Evolutionary conservation across 2,888 invertebrate genomes (phyloP).

Genomic region (Abrostola triplasia): DNA sequence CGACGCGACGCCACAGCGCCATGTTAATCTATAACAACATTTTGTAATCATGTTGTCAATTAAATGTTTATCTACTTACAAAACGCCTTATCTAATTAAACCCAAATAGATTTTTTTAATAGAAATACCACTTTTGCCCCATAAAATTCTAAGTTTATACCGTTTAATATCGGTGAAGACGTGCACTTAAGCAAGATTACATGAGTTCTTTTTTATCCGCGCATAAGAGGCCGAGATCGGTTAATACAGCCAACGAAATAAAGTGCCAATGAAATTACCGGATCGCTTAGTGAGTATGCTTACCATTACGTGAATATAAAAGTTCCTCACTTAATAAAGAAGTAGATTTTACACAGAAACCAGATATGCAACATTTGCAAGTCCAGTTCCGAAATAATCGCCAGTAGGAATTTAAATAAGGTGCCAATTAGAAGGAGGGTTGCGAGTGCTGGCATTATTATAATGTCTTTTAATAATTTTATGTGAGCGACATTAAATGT

Average conservation of each 20-base stretch:
- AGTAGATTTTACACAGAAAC: constrained; percentile 79
- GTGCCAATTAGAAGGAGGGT: constrained; percentile 81
- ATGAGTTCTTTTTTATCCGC: constrained; percentile 61
- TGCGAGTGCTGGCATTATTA: constrained; percentile 69
- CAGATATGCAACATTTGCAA: constrained; percentile 73
- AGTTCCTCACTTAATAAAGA: constrained; percentile 81
- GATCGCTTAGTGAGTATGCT: constrained; percentile 76
- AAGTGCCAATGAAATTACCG: constrained; percentile 74
- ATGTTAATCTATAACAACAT: constrained; percentile 12
- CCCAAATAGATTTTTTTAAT: constrained; percentile 55
- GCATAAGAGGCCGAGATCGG: constrained; percentile 52
- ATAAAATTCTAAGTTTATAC: constrained; percentile 70
- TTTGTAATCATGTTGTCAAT: constrained; percentile 28
- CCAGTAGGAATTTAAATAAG: constrained; percentile 81
- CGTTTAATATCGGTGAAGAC: constrained; percentile 65
- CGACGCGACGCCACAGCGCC: constrained; percentile 10
- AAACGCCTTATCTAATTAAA: constrained; percentile 34
- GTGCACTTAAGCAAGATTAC: constrained; percentile 71
- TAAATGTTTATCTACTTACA: constrained; percentile 36
- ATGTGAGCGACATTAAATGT: constrained; percentile 70
- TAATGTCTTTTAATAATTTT: constrained; percentile 76
- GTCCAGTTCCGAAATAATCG: constrained; percentile 78
- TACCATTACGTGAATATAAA: constrained; percentile 77
- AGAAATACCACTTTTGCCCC: constrained; percentile 66
- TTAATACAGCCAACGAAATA: constrained; percentile 73